Evolutionary conservation across 2,113 vertebrate genomes (phyloP).

Genomic region (Nothocercus julius): DNA sequence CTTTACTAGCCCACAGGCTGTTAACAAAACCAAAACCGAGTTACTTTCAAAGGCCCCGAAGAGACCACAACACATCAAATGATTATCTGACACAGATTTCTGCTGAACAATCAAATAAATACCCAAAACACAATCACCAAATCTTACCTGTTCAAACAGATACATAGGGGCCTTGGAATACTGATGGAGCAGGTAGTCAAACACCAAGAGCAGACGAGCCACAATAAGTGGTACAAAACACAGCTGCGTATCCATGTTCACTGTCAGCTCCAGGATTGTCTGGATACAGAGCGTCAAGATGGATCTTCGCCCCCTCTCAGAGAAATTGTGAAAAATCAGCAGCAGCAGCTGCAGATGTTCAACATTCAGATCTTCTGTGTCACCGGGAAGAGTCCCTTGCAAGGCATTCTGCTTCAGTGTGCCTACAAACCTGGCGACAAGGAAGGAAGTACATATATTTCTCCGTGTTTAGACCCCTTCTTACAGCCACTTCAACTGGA

Average conservation of each 20-base stretch:
- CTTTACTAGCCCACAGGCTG: neutral
- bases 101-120: neutral
- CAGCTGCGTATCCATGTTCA: conserved; percentile 85
- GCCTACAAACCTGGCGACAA: conserved; percentile 86
- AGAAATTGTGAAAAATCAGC: conserved; percentile 96
- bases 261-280: conserved; percentile 88
- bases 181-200: conserved; percentile 95
- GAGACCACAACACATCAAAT: neutral
- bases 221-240: conserved; percentile 87
- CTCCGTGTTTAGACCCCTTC: neutral
- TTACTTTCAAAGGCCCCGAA: fast-evolving
- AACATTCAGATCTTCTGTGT: conserved; percentile 92
- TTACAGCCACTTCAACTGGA: neutral
- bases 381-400: conserved; percentile 86
- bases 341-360: conserved; percentile 97
- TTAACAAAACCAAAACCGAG: neutral
- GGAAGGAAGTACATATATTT: neutral
- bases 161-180: conserved; percentile 92
- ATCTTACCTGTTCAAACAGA: conserved; percentile 92
- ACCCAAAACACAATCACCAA: neutral
- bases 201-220: conserved; percentile 90
- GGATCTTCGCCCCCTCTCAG: conserved; percentile 85
- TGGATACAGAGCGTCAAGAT: conserved; percentile 88
- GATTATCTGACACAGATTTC: neutral
- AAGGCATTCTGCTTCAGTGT: conserved; percentile 92